Evolutionary conservation across 2,797 vertebrate species (phyloP).

Genomic region (Phyllotis vaccarum): DNA sequence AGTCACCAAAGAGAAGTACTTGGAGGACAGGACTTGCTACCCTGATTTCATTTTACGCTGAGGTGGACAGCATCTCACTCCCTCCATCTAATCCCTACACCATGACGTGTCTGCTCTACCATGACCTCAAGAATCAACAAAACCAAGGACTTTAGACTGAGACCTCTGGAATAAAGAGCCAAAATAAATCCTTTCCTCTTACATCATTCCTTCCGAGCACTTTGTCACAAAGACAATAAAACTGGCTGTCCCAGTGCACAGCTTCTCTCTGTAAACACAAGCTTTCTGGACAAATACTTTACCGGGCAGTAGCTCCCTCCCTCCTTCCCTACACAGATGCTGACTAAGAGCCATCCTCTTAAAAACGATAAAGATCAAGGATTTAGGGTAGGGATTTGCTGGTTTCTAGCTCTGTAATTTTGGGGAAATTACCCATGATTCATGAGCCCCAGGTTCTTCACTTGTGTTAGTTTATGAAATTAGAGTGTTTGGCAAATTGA

Average conservation of each 20-base stretch:
- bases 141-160: neutral
- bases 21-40: neutral
- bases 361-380: neutral
- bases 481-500: neutral
- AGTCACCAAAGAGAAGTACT: neutral
- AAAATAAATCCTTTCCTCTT: neutral
- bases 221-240: neutral
- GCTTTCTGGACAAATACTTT: neutral
- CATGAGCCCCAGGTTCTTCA: neutral
- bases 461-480: neutral
- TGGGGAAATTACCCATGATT: neutral
- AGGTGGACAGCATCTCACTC: neutral
- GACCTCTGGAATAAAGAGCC: neutral
- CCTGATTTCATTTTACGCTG: neutral
- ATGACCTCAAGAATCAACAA: neutral
- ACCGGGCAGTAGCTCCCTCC: neutral
- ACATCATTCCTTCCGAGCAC: neutral
- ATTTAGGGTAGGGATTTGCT: neutral
- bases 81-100: neutral
- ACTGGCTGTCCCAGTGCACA: too few relatives aligned
- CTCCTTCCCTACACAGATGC: neutral
- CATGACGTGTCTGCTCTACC: neutral
- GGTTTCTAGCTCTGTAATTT: conserved; percentile 5
- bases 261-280: neutral
- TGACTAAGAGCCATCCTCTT: neutral